A percentile compares a stretch with the other conserved stretches of the same genome.
These are phyloP conservation scores for Nannospalax galili DNA, from an alignment of 2,113 vertebrate species.

Conservation along the genomic window DNA sequence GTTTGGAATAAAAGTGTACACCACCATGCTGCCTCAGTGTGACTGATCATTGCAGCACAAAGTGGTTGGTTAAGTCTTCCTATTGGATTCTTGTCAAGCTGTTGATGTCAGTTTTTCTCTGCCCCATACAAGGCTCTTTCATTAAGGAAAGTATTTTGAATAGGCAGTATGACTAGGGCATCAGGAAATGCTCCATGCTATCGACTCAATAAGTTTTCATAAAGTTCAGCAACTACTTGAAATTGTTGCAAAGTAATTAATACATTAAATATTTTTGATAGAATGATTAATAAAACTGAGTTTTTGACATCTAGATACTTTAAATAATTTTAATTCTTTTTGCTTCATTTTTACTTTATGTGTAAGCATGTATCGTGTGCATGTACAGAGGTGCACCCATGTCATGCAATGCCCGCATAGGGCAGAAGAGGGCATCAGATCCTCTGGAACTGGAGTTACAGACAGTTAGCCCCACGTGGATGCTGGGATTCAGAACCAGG, in stretches of 20 bases:
- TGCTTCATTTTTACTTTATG: no score
- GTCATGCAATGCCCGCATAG: no score
- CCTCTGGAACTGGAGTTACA: no score
- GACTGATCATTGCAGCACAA: background rate
- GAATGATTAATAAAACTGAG: background rate
- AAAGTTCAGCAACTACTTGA: background rate
- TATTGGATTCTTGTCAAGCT: background rate
- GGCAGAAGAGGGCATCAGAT: no score
- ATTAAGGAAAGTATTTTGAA: background rate
- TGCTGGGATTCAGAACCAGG: no score
- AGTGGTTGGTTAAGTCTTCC: background rate
- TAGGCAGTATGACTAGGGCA: background rate
- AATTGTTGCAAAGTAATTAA: slow-evolving; percentile 8
- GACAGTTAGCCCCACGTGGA: no score
- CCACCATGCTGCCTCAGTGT: no score
- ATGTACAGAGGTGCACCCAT: no score
- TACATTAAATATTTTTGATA: background rate
- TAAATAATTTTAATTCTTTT: background rate
- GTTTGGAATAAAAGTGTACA: no score
- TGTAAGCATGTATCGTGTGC: no score
- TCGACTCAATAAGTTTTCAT: background rate
- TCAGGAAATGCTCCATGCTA: no score
- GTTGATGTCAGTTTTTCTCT: background rate
- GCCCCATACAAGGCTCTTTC: background rate
- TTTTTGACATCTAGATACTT: background rate